These are phyloP conservation scores for Protodeltote pygarga DNA, from an alignment of 2,888 invertebrate species.

Conservation along the genomic window DNA sequence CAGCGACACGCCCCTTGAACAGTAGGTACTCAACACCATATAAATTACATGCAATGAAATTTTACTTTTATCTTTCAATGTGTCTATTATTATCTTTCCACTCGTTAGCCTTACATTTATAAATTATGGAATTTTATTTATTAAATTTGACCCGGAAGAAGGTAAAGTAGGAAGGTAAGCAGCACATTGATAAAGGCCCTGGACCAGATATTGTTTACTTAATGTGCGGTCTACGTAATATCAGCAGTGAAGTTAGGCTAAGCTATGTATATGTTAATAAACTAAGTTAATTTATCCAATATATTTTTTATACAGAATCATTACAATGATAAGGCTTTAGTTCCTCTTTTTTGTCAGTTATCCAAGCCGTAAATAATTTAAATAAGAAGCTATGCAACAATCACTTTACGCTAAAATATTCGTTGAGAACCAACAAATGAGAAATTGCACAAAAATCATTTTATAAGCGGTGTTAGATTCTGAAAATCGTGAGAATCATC, in stretches of 20 bases:
- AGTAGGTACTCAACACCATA: constrained; percentile 1
- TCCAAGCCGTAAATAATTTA: too few species aligned
- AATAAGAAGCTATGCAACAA: too few species aligned
- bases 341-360: too few species aligned
- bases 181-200: too few species aligned
- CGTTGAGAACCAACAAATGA: constrained; percentile 5
- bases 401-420: too few species aligned
- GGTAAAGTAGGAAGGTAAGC: constrained; percentile 11
- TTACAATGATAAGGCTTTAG: too few species aligned
- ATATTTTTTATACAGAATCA: too few species aligned
- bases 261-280: too few species aligned
- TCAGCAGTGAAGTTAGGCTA: too few species aligned
- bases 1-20: constrained; percentile 13
- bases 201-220: too few species aligned
- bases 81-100: neutral
- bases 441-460: constrained; percentile 18
- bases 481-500: constrained; percentile 44
- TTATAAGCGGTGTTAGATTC: constrained; percentile 21
- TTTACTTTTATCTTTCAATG: neutral
- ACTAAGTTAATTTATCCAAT: too few species aligned
- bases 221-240: too few species aligned
- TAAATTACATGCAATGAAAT: constrained; percentile 3
- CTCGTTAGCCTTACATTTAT: neutral
- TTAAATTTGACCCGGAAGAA: neutral
- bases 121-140: neutral